phyloP scores from a whole-genome alignment of 2,888 invertebrate genomes.

The Agrotis exclamationis region DNA sequence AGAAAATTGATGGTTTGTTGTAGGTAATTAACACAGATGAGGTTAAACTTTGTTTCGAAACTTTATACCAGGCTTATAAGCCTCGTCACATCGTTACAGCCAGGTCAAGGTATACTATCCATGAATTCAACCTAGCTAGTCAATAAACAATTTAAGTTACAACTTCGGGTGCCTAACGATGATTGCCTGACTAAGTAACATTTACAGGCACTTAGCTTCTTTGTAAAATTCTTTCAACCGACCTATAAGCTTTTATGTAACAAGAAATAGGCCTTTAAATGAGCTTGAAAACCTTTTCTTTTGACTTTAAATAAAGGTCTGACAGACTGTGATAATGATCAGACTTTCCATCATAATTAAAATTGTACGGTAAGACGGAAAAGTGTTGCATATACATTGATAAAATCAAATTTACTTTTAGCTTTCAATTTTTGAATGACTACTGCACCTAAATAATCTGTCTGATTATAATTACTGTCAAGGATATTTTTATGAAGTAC shows the following conservation, averaged over 20 bases:
- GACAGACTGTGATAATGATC: constrained; percentile 24
- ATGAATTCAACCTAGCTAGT: constrained; percentile 15
- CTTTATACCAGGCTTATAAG: constrained; percentile 4
- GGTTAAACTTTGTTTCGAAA: constrained; percentile 11
- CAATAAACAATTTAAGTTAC: constrained; percentile 42
- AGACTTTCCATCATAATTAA: constrained; percentile 28
- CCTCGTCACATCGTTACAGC: constrained; percentile 10
- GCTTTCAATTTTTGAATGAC: no score
- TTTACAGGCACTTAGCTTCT: constrained; percentile 40
- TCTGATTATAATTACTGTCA: no score
- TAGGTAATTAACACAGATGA: neutral
- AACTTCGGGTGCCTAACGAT: constrained; percentile 37
- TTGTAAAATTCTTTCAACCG: constrained; percentile 28
- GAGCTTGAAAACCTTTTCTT: constrained; percentile 28
- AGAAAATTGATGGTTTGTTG: no score
- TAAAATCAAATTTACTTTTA: no score
- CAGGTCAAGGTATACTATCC: constrained; percentile 18
- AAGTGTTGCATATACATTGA: constrained; percentile 3
- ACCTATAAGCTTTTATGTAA: constrained; percentile 20
- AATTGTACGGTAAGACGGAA: neutral
- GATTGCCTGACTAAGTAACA: constrained; percentile 47
- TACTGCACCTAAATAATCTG: no score
- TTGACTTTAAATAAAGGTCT: constrained; percentile 20
- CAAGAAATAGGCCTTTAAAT: constrained; percentile 25
- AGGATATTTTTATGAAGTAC: neutral